A percentile compares a stretch with the other conserved stretches of the same genome.
Conservation (phyloP, 2,888 invertebrate genomes). For the Dynastes grantii region DNA sequence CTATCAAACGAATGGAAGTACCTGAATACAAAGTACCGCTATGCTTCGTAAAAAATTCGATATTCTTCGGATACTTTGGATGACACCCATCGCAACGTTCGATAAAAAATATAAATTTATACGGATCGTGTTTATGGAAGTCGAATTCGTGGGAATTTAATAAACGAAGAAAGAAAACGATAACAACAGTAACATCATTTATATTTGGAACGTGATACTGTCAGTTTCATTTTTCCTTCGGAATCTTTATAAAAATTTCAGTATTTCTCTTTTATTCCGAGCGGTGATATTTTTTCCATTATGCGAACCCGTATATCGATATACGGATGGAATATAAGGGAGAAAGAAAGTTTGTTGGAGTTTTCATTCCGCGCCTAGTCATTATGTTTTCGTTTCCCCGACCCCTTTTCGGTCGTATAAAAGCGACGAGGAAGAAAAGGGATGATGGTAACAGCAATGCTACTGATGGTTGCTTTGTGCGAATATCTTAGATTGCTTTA, state of each 20-base stretch:
- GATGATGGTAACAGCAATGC: conserved; percentile 7
- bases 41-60: neutral
- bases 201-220: conserved; percentile 39
- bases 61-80: neutral
- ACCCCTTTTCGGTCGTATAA: conserved; percentile 14
- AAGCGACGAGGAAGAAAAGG: conserved; percentile 1
- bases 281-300: conserved; percentile 35
- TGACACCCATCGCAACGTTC: neutral
- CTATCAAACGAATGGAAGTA: too few relatives aligned
- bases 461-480: conserved; percentile 11
- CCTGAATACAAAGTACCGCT: too few relatives aligned
- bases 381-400: conserved; percentile 21
- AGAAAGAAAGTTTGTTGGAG: conserved; percentile 5
- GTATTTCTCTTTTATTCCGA: conserved; percentile 21
- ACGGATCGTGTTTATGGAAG: conserved; percentile 25
- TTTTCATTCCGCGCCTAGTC: conserved; percentile 16
- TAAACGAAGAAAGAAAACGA: conserved; percentile 31
- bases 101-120: conserved; percentile 33
- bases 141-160: conserved; percentile 41
- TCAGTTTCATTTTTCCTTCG: conserved; percentile 29
- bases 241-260: conserved; percentile 39
- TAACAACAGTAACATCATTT: conserved; percentile 41
- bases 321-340: neutral
- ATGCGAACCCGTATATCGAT: conserved; percentile 19
- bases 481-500: conserved; percentile 14